Base-by-base conservation (phyloP, 2,113 vertebrate species). In the Anser cygnoides region DNA sequence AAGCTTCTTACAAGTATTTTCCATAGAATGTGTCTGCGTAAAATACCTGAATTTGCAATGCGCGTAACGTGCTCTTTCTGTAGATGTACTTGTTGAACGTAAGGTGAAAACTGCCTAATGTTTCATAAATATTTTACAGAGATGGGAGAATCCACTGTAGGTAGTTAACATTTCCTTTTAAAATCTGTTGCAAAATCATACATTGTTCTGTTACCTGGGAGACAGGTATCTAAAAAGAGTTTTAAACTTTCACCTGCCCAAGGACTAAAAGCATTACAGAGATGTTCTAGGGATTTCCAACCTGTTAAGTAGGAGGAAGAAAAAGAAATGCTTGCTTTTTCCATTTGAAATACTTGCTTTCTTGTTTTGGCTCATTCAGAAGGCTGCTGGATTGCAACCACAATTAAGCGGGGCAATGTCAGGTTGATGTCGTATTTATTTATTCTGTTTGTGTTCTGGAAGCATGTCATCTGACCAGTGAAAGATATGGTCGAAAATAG, bases 231-330 rank as follows among this genome's bases (percentile, higher is more conserved):
- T 55, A 70, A 89, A 89, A 91, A 79, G 20, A 89, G 7, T 41
- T 84, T 76, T 62, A 85, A 94, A 85, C 62, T 94, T 89, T 84
- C 49, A 84, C 62, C 49, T 91, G 10, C 39, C 22, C 8, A 37
- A 70, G 62, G 54, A 68, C 66, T 50, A 9, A 25, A 22, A 75
- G 3, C 21, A 10, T 78, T 84, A 49, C 43, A 28, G 52, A 94
- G 23, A 50, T 59, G 13, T 70, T 82, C 29, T 79, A 31, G n/a
- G 54, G 13, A 59, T 86, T 92, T 92, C 31, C 41, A 41, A 5
- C 25, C 31, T 59, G 6, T 80, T 50, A 89, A 86, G 22, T 35
- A 39, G 25, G 21, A 84, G 29, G 15, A 71, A 83, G 49, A 19
- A 81, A 74, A 70, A 15, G 6, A 49, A 62, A 33, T 52, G 23